Evolutionary conservation across 2,888 invertebrate species (phyloP).

Genomic region (Polyommatus iphigenia): DNA sequence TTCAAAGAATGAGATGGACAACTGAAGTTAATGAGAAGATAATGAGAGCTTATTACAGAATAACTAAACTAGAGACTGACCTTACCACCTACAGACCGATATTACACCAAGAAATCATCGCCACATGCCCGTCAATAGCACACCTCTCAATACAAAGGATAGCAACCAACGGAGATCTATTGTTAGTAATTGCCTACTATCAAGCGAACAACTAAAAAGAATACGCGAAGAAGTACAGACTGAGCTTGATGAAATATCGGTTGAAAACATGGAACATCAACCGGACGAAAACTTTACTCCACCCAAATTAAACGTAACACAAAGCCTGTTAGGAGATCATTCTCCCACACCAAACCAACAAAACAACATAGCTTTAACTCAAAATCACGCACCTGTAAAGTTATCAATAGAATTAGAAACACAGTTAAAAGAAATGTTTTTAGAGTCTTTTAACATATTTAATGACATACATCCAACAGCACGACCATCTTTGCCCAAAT

Average conservation of each 20-base stretch:
- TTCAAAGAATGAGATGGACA: neutral
- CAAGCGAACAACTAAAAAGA: neutral
- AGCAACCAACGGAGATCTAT: neutral
- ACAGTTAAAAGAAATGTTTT: neutral
- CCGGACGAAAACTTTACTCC: too few species aligned
- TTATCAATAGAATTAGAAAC: neutral
- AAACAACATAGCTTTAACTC: too few species aligned
- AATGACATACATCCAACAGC: neutral
- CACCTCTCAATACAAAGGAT: neutral
- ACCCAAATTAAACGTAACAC: too few species aligned
- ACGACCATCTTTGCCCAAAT: neutral
- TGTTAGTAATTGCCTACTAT: neutral
- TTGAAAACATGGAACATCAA: too few species aligned
- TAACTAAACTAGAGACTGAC: neutral
- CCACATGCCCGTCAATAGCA: neutral
- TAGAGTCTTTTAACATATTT: neutral
- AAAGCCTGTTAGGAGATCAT: too few species aligned
- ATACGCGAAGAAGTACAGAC: neutral
- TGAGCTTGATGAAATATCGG: too few species aligned
- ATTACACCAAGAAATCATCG: neutral
- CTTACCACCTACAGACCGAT: neutral
- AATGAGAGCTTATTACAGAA: neutral
- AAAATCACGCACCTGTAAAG: neutral
- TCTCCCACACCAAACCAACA: too few species aligned
- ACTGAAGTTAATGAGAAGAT: neutral